A percentile compares a stretch with the other conserved stretches of the same genome.
These are phyloP conservation scores for Achlya flavicornis DNA, from an alignment of 2,888 invertebrate species.

Conservation along the genomic window DNA sequence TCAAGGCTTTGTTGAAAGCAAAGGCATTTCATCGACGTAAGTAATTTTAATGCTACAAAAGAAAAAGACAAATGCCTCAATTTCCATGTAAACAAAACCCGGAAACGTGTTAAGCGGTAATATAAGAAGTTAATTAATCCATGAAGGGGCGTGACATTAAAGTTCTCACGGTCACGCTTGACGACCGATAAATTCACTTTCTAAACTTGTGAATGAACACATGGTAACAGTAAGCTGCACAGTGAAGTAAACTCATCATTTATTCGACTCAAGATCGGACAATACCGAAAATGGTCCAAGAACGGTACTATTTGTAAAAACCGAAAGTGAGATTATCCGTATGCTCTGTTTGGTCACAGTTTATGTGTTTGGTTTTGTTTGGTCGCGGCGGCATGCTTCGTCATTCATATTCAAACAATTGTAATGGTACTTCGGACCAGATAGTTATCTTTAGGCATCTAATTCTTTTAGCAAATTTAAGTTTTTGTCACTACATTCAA, in stretches of 20 bases:
- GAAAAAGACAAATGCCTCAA: neutral
- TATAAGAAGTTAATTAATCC: conserved; percentile 26
- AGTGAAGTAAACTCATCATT: conserved; percentile 12
- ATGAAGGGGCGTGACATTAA: conserved; percentile 31
- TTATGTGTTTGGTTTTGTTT: neutral
- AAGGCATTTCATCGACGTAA: neutral
- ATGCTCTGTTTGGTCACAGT: neutral
- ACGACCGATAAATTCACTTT: conserved; percentile 42
- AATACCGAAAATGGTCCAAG: conserved; percentile 1
- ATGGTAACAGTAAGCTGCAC: neutral
- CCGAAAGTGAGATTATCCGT: conserved; percentile 14
- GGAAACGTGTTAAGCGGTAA: conserved; percentile 26
- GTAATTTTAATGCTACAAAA: neutral
- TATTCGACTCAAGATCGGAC: conserved; percentile 10
- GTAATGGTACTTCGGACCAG: neutral
- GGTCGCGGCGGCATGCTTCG: neutral
- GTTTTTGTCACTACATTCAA: no score
- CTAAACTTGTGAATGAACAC: conserved; percentile 32
- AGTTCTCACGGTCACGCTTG: conserved; percentile 39
- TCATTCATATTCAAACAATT: neutral
- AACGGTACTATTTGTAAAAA: conserved; percentile 16
- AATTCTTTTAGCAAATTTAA: neutral
- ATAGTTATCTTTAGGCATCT: neutral
- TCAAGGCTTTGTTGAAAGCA: conserved; percentile 5
- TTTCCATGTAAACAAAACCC: conserved; percentile 16